Evolutionary conservation across 1,140 invertebrate genomes (phyloP).

Genomic region (Drosophila pseudoananassae): DNA sequence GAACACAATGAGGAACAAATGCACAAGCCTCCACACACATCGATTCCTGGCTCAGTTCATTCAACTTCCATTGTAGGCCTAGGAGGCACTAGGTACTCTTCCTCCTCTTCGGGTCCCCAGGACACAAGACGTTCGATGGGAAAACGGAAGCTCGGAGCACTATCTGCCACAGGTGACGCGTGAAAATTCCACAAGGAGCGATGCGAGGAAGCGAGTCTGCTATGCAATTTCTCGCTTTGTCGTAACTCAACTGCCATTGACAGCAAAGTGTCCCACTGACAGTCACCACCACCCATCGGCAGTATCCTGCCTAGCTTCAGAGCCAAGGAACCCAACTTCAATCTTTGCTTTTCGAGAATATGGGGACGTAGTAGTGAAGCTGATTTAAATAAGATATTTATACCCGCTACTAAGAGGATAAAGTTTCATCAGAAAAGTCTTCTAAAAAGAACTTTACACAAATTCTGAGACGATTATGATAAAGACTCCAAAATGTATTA

Average conservation of each 20-base stretch:
- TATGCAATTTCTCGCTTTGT: slow-evolving; percentile 63
- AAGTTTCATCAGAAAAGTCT: background rate
- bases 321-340: slow-evolving; percentile 25
- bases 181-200: slow-evolving; percentile 41
- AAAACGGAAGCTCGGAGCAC: background rate
- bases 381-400: background rate
- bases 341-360: slow-evolving; percentile 22
- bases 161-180: slow-evolving; percentile 60
- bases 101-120: background rate
- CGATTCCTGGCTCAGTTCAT: slow-evolving; percentile 31
- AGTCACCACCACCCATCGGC: background rate
- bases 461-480: background rate
- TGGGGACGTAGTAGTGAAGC: background rate
- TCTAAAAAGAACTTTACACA: background rate
- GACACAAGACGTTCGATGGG: slow-evolving; percentile 7
- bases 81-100: background rate
- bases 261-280: slow-evolving; percentile 43
- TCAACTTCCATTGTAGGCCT: slow-evolving; percentile 36
- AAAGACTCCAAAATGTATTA: background rate
- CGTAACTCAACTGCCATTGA: slow-evolving; percentile 69
- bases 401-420: background rate
- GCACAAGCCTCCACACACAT: slow-evolving; percentile 3
- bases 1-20: slow-evolving; percentile 20
- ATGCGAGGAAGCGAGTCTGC: slow-evolving; percentile 19
- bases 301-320: slow-evolving; percentile 2